Conservation (phyloP, 2,888 invertebrate genomes). For the Pharmacophagus antenor region DNA sequence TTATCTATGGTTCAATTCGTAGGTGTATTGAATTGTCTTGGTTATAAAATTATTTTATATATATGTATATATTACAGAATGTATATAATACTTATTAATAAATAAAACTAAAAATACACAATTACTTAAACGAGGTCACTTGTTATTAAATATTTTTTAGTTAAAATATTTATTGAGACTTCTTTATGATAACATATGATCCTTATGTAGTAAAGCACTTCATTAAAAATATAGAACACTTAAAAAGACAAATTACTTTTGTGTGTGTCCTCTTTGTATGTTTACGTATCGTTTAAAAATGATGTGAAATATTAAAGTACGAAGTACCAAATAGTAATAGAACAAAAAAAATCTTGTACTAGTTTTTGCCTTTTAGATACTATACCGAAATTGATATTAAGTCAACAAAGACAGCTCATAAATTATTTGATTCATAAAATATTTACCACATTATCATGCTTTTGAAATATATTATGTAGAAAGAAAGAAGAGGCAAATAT, state of each 20-base stretch:
- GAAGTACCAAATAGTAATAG: not conserved
- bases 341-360: not conserved
- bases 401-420: too few relatives aligned
- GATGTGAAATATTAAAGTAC: conserved; percentile 4
- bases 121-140: not conserved
- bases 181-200: not conserved
- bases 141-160: not conserved
- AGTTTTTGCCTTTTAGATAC: not conserved
- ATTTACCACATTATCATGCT: too few relatives aligned
- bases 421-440: too few relatives aligned
- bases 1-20: too few relatives aligned
- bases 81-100: too few relatives aligned
- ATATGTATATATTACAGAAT: too few relatives aligned
- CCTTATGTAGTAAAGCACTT: not conserved
- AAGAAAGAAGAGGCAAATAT: too few relatives aligned
- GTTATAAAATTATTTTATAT: too few relatives aligned
- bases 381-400: not conserved
- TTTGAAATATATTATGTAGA: too few relatives aligned
- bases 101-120: not conserved
- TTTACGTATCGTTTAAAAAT: not conserved
- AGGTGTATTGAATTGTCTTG: too few relatives aligned
- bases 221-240: conserved; percentile 2
- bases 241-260: not conserved
- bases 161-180: not conserved
- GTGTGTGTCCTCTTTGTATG: not conserved